A percentile compares a stretch with the other conserved stretches of the same genome.
Evolutionary conservation across 64 coral and sea anemone genomes (phyloP).

Genomic region (Anthopleura sola): DNA sequence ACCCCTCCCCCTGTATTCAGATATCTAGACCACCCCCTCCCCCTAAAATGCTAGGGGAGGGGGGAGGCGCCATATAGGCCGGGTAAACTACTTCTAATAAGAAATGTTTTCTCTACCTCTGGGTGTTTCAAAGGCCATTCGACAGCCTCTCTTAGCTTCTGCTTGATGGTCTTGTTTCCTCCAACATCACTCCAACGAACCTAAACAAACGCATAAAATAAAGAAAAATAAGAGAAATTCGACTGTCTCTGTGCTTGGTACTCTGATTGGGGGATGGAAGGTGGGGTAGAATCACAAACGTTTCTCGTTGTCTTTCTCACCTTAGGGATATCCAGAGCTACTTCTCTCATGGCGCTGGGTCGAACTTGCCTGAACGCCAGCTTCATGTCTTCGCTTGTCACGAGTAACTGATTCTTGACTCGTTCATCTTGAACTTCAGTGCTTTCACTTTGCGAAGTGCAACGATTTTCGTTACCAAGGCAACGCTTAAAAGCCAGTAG

Average conservation of each 20-base stretch:
- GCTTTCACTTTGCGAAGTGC: background rate
- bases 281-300: too few species aligned
- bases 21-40: too few species aligned
- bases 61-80: too few species aligned
- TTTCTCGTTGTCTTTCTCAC: background rate
- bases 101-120: constrained; percentile 39
- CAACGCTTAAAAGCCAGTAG: constrained; percentile 83
- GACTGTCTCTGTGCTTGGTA: too few species aligned
- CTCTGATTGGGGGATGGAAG: too few species aligned
- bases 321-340: constrained; percentile 96
- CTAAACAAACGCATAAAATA: constrained; percentile 12
- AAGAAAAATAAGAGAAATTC: background rate
- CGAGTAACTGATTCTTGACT: constrained; percentile 51
- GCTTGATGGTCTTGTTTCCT: constrained; percentile 85
- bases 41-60: too few species aligned
- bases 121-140: constrained; percentile 99
- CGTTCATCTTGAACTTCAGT: background rate
- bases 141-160: constrained; percentile 90
- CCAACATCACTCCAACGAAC: constrained; percentile 92
- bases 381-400: constrained; percentile 67
- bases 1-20: too few species aligned
- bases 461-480: constrained; percentile 15
- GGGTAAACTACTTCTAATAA: too few species aligned
- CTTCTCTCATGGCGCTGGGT: constrained; percentile 96
- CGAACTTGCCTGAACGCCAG: constrained; percentile 74